phyloP scores from a whole-genome alignment of 2,797 vertebrate species.

The Sebastes vulpes region DNA sequence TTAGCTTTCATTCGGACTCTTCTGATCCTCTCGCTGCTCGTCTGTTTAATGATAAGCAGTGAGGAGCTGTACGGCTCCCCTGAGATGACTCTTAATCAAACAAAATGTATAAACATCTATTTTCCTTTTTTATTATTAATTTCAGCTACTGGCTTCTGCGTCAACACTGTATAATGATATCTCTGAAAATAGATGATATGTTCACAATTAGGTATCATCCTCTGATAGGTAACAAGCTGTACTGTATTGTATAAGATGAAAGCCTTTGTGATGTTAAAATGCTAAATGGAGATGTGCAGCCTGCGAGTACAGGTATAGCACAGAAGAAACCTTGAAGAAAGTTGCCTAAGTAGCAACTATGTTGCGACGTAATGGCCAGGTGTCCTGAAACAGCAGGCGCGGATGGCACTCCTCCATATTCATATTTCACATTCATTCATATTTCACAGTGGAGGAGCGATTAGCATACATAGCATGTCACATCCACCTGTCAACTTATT shows the following conservation, averaged over 20 bases:
- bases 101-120: conserved; percentile 47
- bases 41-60: conserved; percentile 47
- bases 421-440: conserved; percentile 61
- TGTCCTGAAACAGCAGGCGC: conserved; percentile 66
- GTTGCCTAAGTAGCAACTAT: conserved; percentile 14
- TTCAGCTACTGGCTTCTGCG: background rate
- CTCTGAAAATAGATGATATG: background rate
- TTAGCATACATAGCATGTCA: conserved; percentile 66
- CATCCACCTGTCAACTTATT: conserved; percentile 58
- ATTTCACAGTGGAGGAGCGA: conserved; percentile 47
- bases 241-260: background rate
- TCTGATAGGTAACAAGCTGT: background rate
- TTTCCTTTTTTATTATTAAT: conserved; percentile 3
- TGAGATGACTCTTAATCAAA: conserved; percentile 51
- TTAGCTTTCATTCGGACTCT: conserved; percentile 30
- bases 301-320: background rate
- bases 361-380: conserved; percentile 55
- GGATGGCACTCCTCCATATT: conserved; percentile 58
- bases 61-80: conserved; percentile 26
- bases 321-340: conserved; percentile 33
- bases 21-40: conserved; percentile 45
- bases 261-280: background rate
- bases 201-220: background rate
- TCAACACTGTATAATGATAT: background rate
- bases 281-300: background rate